Conservation (phyloP, 2,888 invertebrate genomes). For the Cantharis lateralis region DNA sequence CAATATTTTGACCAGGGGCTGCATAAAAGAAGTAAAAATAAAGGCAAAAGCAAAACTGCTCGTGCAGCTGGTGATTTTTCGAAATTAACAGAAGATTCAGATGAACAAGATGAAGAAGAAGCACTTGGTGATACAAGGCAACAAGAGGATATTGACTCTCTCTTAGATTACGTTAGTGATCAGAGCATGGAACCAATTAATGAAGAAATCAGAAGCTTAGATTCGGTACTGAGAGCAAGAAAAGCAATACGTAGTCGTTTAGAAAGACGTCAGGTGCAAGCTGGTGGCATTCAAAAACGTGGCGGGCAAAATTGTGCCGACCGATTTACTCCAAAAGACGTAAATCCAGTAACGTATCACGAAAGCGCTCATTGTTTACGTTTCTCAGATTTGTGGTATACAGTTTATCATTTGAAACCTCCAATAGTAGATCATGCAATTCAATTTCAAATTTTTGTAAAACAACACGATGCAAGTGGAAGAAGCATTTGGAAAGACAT, state of each 20-base stretch:
- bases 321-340: slow-evolving; percentile 48
- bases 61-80: not conserved
- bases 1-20: not conserved
- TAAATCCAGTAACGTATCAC: slow-evolving; percentile 53
- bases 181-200: not conserved
- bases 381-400: slow-evolving; percentile 60
- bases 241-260: not conserved
- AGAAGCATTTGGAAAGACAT: slow-evolving; percentile 64
- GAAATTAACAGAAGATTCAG: not conserved
- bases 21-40: not conserved
- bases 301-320: slow-evolving; percentile 59
- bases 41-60: not conserved
- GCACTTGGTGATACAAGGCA: not conserved
- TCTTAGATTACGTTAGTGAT: not conserved
- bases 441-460: slow-evolving; percentile 58
- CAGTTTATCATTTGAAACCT: slow-evolving; percentile 58
- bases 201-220: slow-evolving; percentile 3
- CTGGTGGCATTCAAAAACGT: slow-evolving; percentile 48
- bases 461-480: slow-evolving; percentile 58
- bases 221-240: not conserved
- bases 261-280: slow-evolving; percentile 25
- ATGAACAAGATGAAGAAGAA: not conserved
- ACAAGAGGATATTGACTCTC: not conserved
- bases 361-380: slow-evolving; percentile 60
- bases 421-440: slow-evolving; percentile 62